Conservation (phyloP, 2,113 vertebrate species). For the Aptenodytes patagonicus region DNA sequence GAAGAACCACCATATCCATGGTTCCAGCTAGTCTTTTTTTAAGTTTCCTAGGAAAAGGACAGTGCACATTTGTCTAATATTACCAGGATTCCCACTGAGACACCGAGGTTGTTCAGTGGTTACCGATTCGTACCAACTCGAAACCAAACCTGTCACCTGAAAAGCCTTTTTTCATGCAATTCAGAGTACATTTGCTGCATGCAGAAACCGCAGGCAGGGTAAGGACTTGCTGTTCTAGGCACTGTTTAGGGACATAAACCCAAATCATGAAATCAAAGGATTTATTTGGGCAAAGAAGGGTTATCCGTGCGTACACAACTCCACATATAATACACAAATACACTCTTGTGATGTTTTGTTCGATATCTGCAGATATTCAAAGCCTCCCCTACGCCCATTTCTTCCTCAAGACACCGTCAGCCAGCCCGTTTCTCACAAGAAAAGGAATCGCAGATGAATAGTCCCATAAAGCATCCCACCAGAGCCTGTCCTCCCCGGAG, state of each 20-base stretch:
- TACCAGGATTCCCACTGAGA: neutral
- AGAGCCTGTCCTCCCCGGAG: neutral
- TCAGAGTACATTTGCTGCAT: neutral
- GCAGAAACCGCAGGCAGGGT: neutral
- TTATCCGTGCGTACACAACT: neutral
- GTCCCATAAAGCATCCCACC: constrained; percentile 23
- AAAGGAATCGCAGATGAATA: constrained; percentile 2
- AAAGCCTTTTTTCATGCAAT: neutral
- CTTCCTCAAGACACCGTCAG: neutral
- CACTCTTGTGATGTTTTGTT: neutral
- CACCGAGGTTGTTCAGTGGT: neutral
- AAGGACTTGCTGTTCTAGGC: neutral
- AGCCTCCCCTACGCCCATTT: neutral
- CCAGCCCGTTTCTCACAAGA: neutral
- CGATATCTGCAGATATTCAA: neutral
- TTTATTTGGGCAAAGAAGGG: neutral
- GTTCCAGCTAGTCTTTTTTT: neutral
- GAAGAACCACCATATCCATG: neutral
- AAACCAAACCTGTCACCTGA: neutral
- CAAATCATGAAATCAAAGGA: neutral
- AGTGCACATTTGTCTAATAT: fast-evolving
- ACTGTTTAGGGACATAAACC: neutral
- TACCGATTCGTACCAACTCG: neutral
- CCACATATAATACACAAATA: neutral
- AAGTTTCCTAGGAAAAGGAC: neutral